Percentiles rank a stretch among this genome's conserved stretches.
Evolutionary conservation across 2,113 vertebrate species (phyloP).

Genomic region (Sula dactylatra): DNA sequence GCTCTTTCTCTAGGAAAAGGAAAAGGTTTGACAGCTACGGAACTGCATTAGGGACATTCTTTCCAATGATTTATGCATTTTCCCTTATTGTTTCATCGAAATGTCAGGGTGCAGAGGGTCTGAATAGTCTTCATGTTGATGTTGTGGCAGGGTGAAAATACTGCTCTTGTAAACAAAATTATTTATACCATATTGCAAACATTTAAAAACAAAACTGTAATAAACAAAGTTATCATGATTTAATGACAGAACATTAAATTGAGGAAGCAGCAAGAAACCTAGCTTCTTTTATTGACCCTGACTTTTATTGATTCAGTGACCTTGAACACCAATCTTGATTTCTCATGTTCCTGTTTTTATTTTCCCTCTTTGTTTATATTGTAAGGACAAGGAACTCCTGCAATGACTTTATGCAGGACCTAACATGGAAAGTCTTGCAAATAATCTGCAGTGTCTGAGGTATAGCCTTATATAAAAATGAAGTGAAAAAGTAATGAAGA

Average conservation of each 20-base stretch:
- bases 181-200: background rate
- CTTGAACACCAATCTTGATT: background rate
- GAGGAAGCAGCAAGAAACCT: background rate
- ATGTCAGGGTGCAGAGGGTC: background rate
- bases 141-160: background rate
- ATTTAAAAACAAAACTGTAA: background rate
- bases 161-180: background rate
- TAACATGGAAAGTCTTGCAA: background rate
- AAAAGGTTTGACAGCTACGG: background rate
- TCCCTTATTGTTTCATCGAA: background rate
- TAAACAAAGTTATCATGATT: background rate
- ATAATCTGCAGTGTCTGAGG: background rate
- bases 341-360: background rate
- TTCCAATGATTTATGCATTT: background rate
- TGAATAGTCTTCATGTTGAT: background rate
- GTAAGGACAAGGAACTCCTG: background rate
- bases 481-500: background rate
- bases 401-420: background rate
- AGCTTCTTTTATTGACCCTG: background rate
- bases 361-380: background rate
- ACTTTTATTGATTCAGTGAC: background rate
- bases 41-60: background rate
- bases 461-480: background rate
- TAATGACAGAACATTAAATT: background rate
- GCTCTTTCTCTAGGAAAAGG: background rate